Percentiles rank a stretch among this genome's conserved stretches.
These are phyloP conservation scores for Brienomyrus brachyistius DNA, from an alignment of 2,113 vertebrate species.

Conservation along the genomic window DNA sequence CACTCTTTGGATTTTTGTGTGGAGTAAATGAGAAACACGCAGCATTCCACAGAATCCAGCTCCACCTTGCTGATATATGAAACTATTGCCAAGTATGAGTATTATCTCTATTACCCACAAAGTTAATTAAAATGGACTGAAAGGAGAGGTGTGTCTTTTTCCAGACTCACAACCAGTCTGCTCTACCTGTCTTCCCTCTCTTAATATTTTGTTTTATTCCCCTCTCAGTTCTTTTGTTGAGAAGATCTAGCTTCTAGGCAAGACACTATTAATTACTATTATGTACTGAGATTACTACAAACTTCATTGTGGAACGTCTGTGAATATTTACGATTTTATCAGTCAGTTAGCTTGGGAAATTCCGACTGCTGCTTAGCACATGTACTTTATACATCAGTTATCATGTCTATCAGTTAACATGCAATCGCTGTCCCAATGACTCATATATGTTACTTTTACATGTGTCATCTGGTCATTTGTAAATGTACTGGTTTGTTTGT, in stretches of 20 bases:
- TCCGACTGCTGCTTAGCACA: background rate
- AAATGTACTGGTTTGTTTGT: background rate
- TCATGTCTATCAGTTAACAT: background rate
- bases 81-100: background rate
- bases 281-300: background rate
- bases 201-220: background rate
- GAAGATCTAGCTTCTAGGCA: slow-evolving; percentile 6
- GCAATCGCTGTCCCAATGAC: background rate
- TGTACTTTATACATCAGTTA: background rate
- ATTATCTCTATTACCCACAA: background rate
- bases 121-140: background rate
- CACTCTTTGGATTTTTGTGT: background rate
- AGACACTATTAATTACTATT: background rate
- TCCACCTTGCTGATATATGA: background rate
- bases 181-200: background rate
- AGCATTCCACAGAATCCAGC: background rate
- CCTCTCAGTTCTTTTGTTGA: background rate
- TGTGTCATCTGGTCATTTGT: background rate
- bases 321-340: background rate
- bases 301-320: background rate
- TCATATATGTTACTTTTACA: background rate
- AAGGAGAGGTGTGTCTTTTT: background rate
- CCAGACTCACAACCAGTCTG: background rate
- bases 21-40: background rate
- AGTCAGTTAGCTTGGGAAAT: background rate